Evolutionary conservation across 1,140 invertebrate genomes (phyloP).

Genomic region (Chelonus insularis): DNA sequence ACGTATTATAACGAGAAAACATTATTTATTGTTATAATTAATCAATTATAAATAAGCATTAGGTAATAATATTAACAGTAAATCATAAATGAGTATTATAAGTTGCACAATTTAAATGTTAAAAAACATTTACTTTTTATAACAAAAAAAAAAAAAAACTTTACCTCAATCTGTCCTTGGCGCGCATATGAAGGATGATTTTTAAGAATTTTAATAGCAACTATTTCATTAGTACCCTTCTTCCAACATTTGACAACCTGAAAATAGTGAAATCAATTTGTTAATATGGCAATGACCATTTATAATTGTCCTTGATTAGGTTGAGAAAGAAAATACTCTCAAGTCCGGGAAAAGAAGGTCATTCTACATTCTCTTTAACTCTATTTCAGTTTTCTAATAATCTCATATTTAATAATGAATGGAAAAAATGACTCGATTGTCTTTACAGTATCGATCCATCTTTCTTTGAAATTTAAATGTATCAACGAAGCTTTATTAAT

Average conservation of each 20-base stretch:
- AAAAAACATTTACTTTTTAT: slow-evolving; percentile 6
- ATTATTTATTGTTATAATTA: slow-evolving; percentile 21
- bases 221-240: slow-evolving; percentile 99
- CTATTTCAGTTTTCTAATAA: no score
- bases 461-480: no score
- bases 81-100: slow-evolving; percentile 11
- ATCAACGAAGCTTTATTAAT: no score
- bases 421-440: no score
- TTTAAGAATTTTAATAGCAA: slow-evolving; percentile 99
- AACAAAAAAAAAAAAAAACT: not conserved
- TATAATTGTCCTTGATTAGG: not conserved
- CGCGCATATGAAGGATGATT: slow-evolving; percentile 99
- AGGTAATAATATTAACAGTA: no score
- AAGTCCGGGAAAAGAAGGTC: no score
- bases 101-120: no score
- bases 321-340: not conserved
- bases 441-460: no score
- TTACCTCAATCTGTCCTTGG: slow-evolving; percentile 98
- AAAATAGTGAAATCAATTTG: slow-evolving; percentile 22
- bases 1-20: no score
- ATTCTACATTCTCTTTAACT: no score
- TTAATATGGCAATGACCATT: not conserved
- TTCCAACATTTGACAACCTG: slow-evolving; percentile 99
- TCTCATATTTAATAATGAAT: no score
- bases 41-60: no score